Evolutionary conservation across 2,113 vertebrate species (phyloP).

Genomic region (Eonycteris spelaea): DNA sequence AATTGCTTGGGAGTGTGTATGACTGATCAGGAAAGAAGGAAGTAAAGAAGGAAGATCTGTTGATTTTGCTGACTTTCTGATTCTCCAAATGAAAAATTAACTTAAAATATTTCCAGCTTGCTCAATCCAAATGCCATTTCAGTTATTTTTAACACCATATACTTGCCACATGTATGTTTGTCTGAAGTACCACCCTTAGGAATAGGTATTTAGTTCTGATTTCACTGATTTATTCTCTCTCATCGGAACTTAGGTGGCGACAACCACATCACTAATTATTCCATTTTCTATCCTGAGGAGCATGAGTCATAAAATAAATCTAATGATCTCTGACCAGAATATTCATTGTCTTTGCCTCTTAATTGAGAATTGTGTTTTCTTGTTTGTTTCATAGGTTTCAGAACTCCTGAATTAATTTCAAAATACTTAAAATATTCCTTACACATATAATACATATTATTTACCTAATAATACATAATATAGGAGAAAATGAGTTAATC

Average conservation of each 20-base stretch:
- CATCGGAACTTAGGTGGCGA: not conserved
- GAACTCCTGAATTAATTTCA: not conserved
- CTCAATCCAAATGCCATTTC: not conserved
- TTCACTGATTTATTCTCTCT: not conserved
- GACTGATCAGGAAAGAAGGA: not conserved
- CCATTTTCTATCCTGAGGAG: not conserved
- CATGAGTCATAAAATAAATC: not conserved
- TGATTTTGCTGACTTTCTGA: not conserved
- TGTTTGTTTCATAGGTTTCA: not conserved
- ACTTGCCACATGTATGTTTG: not conserved
- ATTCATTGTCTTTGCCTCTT: not conserved
- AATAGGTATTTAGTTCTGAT: not conserved
- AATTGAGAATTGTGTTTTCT: not conserved
- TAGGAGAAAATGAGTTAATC: not conserved
- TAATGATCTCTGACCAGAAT: not conserved
- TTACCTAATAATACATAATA: not conserved
- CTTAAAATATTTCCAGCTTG: not conserved
- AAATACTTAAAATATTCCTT: not conserved
- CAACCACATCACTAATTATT: not conserved
- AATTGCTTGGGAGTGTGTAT: not conserved
- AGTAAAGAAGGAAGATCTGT: not conserved
- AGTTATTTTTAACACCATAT: not conserved
- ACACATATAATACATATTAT: not conserved
- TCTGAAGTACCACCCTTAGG: not conserved
- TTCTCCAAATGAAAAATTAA: not conserved